Evolutionary conservation across 2,797 vertebrate species (phyloP).

Genomic region (Merluccius polli): DNA sequence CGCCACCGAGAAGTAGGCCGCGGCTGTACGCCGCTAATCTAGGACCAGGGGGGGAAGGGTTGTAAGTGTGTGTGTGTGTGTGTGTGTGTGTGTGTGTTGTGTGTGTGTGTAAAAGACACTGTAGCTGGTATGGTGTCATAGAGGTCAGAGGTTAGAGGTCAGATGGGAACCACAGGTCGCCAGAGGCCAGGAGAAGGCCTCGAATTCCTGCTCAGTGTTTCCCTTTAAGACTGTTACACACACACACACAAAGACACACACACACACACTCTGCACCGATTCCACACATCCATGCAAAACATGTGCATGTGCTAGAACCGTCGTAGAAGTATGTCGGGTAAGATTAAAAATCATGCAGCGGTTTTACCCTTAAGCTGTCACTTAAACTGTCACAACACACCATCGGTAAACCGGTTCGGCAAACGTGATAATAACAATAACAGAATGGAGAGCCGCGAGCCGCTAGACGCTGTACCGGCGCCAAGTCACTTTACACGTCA

Average conservation of each 20-base stretch:
- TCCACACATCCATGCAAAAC: background rate
- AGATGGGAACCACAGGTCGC: background rate
- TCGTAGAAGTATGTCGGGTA: background rate
- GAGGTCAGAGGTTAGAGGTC: background rate
- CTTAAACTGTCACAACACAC: background rate
- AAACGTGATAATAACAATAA: too few species aligned
- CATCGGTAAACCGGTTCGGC: constrained; percentile 9
- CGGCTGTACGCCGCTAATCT: constrained; percentile 10
- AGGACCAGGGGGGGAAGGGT: constrained; percentile 38
- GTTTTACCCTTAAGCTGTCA: background rate
- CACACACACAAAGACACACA: too few species aligned
- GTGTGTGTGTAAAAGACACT: too few species aligned
- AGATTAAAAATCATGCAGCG: background rate
- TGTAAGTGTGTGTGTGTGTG: constrained; percentile 6
- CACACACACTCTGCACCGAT: background rate
- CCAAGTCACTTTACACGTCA: constrained; percentile 27
- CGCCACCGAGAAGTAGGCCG: constrained; percentile 9
- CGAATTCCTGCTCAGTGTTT: too few species aligned
- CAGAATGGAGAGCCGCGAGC: background rate
- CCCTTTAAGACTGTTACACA: too few species aligned
- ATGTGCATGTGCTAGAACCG: background rate
- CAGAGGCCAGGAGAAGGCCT: background rate
- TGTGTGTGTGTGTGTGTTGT: too few species aligned
- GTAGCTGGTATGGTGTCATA: background rate
- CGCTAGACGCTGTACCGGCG: background rate